Conservation (phyloP, 2,888 invertebrate genomes). For the Panzeria rudis region DNA sequence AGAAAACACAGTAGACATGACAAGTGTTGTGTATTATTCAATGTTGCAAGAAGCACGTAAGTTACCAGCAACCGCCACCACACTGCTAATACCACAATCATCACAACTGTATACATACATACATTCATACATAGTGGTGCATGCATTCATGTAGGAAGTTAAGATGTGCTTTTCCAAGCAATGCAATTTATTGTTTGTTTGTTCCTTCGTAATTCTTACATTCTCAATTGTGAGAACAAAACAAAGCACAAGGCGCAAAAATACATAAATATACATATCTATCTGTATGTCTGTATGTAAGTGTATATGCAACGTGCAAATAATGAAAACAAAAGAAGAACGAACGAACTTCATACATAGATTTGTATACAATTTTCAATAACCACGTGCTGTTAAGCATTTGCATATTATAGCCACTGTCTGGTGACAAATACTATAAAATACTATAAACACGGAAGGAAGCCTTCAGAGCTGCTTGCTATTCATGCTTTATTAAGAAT, state of each 20-base stretch:
- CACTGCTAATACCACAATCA: conserved; percentile 6
- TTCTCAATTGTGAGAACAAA: conserved; percentile 59
- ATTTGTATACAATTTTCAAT: conserved; percentile 56
- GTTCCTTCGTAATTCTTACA: conserved; percentile 43
- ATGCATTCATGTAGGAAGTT: conserved; percentile 42
- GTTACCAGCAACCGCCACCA: conserved; percentile 17
- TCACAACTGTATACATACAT: neutral
- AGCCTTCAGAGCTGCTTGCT: neutral
- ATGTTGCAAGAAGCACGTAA: conserved; percentile 32
- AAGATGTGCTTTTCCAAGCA: conserved; percentile 57
- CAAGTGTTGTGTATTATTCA: conserved; percentile 64
- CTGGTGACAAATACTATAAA: conserved; percentile 40
- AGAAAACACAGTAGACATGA: conserved; percentile 50
- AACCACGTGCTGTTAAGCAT: conserved; percentile 68
- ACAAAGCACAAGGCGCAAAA: conserved; percentile 58
- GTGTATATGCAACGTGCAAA: conserved; percentile 47
- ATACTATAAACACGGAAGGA: neutral
- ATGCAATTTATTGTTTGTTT: conserved; percentile 66
- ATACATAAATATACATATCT: neutral
- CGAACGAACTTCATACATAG: conserved; percentile 16
- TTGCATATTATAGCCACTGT: conserved; percentile 25
- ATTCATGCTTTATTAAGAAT: neutral
- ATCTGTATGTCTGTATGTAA: neutral
- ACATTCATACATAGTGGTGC: neutral
- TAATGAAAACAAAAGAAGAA: conserved; percentile 59